These are phyloP conservation scores for Chrysocyon brachyurus DNA, from an alignment of 2,797 vertebrate species.

Conservation along the genomic window DNA sequence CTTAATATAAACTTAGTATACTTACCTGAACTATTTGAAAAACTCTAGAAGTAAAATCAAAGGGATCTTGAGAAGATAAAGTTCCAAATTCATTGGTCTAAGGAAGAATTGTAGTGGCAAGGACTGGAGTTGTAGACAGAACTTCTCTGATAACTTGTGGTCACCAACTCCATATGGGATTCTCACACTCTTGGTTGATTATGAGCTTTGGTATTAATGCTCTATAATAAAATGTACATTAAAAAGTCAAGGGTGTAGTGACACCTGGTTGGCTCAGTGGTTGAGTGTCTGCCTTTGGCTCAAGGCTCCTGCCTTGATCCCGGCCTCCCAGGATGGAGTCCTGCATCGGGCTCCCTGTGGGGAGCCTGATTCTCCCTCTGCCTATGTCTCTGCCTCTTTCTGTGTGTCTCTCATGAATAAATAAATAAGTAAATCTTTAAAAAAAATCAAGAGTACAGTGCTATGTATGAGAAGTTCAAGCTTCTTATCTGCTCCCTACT, in stretches of 20 bases:
- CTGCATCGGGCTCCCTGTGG: too few relatives aligned
- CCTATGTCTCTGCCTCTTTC: too few relatives aligned
- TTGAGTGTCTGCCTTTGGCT: too few relatives aligned
- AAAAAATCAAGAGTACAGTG: not conserved
- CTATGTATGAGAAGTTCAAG: not conserved
- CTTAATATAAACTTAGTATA: not conserved
- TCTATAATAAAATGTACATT: not conserved
- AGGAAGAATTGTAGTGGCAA: not conserved
- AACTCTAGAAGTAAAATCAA: not conserved
- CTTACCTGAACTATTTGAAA: constrained; percentile 19
- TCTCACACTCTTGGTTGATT: not conserved
- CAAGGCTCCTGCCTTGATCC: too few relatives aligned
- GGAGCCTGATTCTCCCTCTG: too few relatives aligned
- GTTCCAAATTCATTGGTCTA: not conserved
- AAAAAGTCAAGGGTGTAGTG: not conserved
- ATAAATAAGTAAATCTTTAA: too few relatives aligned
- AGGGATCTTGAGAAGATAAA: not conserved
- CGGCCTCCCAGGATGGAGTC: too few relatives aligned
- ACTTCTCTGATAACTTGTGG: not conserved
- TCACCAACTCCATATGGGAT: not conserved
- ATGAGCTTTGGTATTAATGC: not conserved
- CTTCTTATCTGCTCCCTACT: not conserved
- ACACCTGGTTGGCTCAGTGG: too few relatives aligned
- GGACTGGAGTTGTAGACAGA: not conserved
- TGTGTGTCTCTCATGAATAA: too few relatives aligned